Evolutionary conservation across 2,113 vertebrate genomes (phyloP).

Genomic region (Hippocampus mohnikei): DNA sequence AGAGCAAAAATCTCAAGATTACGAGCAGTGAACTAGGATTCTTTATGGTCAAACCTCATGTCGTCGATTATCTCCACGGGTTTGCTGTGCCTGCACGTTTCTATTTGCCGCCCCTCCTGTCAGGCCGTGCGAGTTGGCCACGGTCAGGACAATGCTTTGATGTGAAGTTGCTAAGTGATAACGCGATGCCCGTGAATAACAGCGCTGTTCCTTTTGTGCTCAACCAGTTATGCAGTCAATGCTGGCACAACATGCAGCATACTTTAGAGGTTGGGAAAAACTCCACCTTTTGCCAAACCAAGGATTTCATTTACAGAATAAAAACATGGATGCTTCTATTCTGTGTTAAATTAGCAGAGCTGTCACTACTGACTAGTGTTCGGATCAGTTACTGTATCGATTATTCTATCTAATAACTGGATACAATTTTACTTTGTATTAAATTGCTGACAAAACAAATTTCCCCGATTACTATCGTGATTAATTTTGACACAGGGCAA

Average conservation of each 20-base stretch:
- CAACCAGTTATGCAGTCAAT: constrained; percentile 50
- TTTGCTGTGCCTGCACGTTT: constrained; percentile 1
- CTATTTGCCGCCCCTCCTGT: background rate
- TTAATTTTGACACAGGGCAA: too few relatives aligned
- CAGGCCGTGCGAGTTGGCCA: constrained; percentile 18
- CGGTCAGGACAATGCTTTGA: constrained; percentile 45
- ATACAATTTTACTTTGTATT: too few relatives aligned
- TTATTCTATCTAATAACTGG: too few relatives aligned
- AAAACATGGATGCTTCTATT: constrained; percentile 10
- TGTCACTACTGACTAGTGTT: too few relatives aligned
- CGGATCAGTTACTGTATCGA: too few relatives aligned
- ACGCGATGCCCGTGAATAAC: constrained; percentile 54
- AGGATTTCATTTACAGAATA: constrained; percentile 25
- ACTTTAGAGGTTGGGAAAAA: constrained; percentile 35
- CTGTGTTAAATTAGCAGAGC: background rate
- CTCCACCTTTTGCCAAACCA: constrained; percentile 16
- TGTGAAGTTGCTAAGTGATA: constrained; percentile 65
- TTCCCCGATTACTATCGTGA: too few relatives aligned
- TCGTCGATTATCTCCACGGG: background rate
- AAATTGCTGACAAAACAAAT: too few relatives aligned
- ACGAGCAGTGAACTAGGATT: background rate
- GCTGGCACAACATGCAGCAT: constrained; percentile 46
- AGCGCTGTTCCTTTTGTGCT: constrained; percentile 53
- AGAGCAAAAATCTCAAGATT: background rate
- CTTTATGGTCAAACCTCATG: constrained; percentile 9